A percentile compares a stretch with the other conserved stretches of the same genome.
These are phyloP conservation scores for Stenodera caucasica DNA, from an alignment of 2,888 invertebrate genomes.

Conservation along the genomic window DNA sequence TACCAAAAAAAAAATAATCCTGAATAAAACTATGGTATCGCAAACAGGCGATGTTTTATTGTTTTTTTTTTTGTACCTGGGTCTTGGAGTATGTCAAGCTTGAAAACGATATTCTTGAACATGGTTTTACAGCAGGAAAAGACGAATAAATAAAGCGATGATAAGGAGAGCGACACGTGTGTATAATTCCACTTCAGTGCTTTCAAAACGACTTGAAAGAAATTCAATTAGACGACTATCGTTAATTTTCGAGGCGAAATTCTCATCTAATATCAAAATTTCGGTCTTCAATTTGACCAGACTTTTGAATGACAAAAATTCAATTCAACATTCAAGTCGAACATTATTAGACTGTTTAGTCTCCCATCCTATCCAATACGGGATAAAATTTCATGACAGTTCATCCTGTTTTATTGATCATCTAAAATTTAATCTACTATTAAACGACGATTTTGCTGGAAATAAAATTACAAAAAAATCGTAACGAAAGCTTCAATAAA, in stretches of 20 bases:
- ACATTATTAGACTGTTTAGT: not conserved
- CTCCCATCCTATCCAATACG: not conserved
- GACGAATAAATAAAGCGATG: not conserved
- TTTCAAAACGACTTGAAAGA: too few species aligned
- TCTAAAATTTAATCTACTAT: not conserved
- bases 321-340: not conserved
- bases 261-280: too few species aligned
- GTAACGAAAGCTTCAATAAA: too few species aligned
- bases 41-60: not conserved
- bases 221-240: too few species aligned
- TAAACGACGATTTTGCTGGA: not conserved
- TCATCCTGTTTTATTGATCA: not conserved
- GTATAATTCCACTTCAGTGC: too few species aligned
- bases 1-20: not conserved
- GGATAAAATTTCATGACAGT: not conserved
- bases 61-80: not conserved
- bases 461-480: too few species aligned
- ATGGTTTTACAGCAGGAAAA: not conserved
- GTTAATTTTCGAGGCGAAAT: too few species aligned
- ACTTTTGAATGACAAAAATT: not conserved
- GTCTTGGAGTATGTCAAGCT: constrained; percentile 11
- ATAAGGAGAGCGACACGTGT: not conserved
- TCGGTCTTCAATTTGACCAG: too few species aligned
- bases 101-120: not conserved
- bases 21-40: not conserved